Base-by-base conservation (phyloP, 1,140 invertebrate genomes). In the Heliconius hewitsoni region DNA sequence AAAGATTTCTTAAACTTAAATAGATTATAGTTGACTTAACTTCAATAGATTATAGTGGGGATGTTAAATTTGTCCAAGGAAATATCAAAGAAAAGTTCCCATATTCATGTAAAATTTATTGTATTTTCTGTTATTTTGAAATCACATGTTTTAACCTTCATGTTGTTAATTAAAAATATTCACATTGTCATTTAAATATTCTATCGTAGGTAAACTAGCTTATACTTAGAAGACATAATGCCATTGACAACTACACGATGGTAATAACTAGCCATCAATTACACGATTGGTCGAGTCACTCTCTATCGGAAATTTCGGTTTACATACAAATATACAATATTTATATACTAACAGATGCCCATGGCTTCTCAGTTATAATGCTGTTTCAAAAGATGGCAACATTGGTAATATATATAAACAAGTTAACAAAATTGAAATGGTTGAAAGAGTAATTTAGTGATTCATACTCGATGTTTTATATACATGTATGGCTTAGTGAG, bases 61-160 rank as follows among this genome's bases (percentile, higher is more conserved):
- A 23, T 57, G 19, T 9, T 42, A 42, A 73, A 42, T n/a, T 23
- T 50, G 1, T 46, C n/a, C 18, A 55, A 37, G 27, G 74, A 13
- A 60, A 8, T 71, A 55, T 37, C 78, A 83, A 87, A 87, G 42
- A 74, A 55, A 76, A 79, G 13, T 30, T 66, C 27, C 23, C 23
- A 79, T 80, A 84, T 93, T 94, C 89, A 91, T 95, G 94, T 95
- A 95, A 95, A 95, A 95, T 95, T 95, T 95, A 95, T 95, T 95
- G 89, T 94, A 91, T 92, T 95, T 94, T 94, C 93, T 93, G 92
- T 93, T 92, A 92, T 94, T 94, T 94, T 94, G 92, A 95, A 95
- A 95, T 95, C 94, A 95, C 94, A 95, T 95, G 93, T 95, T 92
- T 89, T 94, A 95, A 95, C 94, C 94, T 95, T 94, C 90, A 95